Evolutionary conservation across 2,797 vertebrate genomes (phyloP).

Genomic region (Myotis daubentonii): DNA sequence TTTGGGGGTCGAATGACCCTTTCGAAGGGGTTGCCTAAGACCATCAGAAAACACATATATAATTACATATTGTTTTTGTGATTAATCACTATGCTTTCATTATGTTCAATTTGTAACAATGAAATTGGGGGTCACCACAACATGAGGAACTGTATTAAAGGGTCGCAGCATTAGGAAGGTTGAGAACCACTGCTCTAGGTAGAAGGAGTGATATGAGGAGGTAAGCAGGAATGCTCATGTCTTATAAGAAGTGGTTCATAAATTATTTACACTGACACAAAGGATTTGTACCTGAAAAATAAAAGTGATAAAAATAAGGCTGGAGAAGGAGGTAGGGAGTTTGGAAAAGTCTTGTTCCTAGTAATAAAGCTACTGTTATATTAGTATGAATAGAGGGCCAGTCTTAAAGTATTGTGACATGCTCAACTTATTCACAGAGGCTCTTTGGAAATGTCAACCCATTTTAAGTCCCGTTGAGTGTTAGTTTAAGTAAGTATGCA

Average conservation of each 20-base stretch:
- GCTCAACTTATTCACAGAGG: not conserved
- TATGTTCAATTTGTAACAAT: no score
- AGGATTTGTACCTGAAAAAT: conserved; percentile 39
- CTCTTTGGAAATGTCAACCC: conserved; percentile 39
- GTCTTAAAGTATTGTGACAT: conserved; percentile 43
- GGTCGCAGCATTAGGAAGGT: no score
- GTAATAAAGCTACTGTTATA: conserved; percentile 8
- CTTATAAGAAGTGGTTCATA: not conserved
- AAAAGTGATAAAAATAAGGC: conserved; percentile 43
- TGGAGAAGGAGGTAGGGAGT: not conserved
- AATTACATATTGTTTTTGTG: no score
- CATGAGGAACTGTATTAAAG: no score
- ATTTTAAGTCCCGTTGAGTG: conserved; percentile 10
- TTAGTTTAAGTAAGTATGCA: conserved; percentile 21
- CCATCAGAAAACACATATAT: no score
- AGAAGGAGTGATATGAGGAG: not conserved
- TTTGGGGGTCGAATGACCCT: no score
- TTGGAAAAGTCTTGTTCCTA: conserved; percentile 35
- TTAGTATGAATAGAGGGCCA: conserved; percentile 16
- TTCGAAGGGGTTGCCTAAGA: no score
- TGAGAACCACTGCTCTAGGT: not conserved
- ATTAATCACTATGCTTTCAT: no score
- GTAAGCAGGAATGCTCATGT: not conserved
- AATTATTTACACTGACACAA: not conserved
- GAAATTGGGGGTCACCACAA: no score